Conservation (phyloP, 35 echinoderm and acorn worm genomes). For the Lytechinus pictus region DNA sequence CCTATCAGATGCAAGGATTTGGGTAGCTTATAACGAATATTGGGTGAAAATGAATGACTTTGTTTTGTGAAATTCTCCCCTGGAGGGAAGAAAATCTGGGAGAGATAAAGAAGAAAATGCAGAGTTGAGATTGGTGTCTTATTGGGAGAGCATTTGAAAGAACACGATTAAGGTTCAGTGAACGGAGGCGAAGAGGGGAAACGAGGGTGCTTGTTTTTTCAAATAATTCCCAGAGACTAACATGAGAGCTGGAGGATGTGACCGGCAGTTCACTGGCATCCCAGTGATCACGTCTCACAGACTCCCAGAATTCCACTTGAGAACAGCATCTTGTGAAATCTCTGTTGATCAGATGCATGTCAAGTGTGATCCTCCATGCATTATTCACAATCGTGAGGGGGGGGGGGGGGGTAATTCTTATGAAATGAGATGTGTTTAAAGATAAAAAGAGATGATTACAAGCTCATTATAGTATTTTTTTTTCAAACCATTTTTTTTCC, state of each 20-base stretch:
- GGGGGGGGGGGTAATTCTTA: background rate
- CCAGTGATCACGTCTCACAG: background rate
- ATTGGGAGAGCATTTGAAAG: background rate
- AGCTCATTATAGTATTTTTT: background rate
- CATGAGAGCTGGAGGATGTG: background rate
- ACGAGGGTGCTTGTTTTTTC: background rate
- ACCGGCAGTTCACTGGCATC: background rate
- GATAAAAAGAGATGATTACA: background rate
- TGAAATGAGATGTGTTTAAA: background rate
- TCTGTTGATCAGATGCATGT: background rate
- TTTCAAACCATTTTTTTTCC: too few species aligned
- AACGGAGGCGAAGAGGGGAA: background rate
- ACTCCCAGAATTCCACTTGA: background rate
- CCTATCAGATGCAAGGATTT: too few species aligned
- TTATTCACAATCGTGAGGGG: too few species aligned
- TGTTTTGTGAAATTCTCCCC: background rate
- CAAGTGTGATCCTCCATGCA: too few species aligned
- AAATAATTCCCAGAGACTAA: background rate
- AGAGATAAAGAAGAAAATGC: background rate
- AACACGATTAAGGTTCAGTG: constrained; percentile 13
- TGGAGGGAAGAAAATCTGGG: background rate
- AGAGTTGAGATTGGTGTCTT: background rate
- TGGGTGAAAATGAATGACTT: too few species aligned
- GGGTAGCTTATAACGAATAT: too few species aligned
- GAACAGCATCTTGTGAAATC: background rate